A percentile compares a stretch with the other conserved stretches of the same genome.
These are phyloP conservation scores for Carlito syrichta DNA, from an alignment of 2,113 vertebrate species.

Conservation along the genomic window DNA sequence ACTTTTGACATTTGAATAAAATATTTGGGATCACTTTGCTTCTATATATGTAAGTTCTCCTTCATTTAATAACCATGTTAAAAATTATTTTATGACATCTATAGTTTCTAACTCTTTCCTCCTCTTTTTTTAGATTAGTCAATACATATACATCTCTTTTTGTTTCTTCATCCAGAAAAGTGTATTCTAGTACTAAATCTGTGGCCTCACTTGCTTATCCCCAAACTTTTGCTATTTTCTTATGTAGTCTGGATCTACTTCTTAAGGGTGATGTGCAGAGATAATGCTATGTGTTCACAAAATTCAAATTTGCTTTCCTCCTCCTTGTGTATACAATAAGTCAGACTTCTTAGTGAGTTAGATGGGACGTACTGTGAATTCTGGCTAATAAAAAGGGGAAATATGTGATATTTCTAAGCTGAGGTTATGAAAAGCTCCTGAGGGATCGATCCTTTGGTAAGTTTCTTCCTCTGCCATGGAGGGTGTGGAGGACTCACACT, in stretches of 20 bases:
- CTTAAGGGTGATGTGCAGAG: not conserved
- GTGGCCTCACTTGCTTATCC: not conserved
- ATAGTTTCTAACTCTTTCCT: not conserved
- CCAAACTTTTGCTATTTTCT: not conserved
- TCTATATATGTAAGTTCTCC: not conserved
- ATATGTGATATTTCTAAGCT: not conserved
- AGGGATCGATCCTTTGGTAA: not conserved
- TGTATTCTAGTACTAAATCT: not conserved
- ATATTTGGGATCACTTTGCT: not conserved
- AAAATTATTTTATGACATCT: not conserved
- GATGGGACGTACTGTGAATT: not conserved
- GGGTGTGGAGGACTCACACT: not conserved
- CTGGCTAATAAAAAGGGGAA: not conserved
- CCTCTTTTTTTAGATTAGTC: not conserved
- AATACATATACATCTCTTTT: not conserved
- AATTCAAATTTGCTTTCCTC: not conserved
- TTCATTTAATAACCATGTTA: not conserved
- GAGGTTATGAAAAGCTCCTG: not conserved
- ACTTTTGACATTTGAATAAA: not conserved
- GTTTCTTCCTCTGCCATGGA: not conserved
- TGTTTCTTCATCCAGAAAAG: not conserved
- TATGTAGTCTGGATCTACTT: not conserved
- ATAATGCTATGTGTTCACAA: not conserved
- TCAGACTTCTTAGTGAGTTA: not conserved
- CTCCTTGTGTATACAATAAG: not conserved